phyloP scores from a whole-genome alignment of 35 echinoderm and acorn worm species.

The Anneissia japonica region DNA sequence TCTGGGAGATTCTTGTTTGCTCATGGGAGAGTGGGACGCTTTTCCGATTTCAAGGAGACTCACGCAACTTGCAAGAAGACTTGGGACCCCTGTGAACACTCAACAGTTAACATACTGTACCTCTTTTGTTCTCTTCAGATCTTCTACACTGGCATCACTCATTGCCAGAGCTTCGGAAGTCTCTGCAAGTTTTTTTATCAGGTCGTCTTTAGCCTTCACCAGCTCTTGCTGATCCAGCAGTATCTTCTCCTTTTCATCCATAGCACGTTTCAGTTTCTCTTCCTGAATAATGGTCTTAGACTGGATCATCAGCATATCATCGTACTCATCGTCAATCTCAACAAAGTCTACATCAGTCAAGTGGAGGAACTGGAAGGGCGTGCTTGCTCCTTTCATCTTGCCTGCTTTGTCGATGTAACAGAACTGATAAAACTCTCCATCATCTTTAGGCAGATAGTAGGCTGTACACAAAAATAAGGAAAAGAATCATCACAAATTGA shows the following conservation, averaged over 20 bases:
- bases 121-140: constrained; percentile 29
- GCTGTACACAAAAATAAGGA: constrained; percentile 29
- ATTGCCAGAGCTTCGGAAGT: not conserved
- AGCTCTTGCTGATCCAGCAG: constrained; percentile 43
- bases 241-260: constrained; percentile 38
- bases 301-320: constrained; percentile 85
- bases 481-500: not conserved
- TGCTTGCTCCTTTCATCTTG: constrained; percentile 82
- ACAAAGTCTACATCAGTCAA: constrained; percentile 79
- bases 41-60: too few relatives aligned
- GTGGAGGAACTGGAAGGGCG: constrained; percentile 81
- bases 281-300: constrained; percentile 38
- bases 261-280: constrained; percentile 17
- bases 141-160: constrained; percentile 26
- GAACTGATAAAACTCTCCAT: constrained; percentile 98
- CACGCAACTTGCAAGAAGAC: too few relatives aligned
- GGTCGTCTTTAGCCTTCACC: constrained; percentile 38
- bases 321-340: constrained; percentile 66
- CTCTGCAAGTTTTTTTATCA: constrained; percentile 30
- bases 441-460: constrained; percentile 85
- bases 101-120: not conserved
- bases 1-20: too few relatives aligned
- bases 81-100: too few relatives aligned
- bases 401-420: constrained; percentile 77
- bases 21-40: too few relatives aligned